Percentiles rank a stretch among this genome's conserved stretches.
Conservation (phyloP, 2,797 vertebrate genomes). For the Potorous gilbertii region DNA sequence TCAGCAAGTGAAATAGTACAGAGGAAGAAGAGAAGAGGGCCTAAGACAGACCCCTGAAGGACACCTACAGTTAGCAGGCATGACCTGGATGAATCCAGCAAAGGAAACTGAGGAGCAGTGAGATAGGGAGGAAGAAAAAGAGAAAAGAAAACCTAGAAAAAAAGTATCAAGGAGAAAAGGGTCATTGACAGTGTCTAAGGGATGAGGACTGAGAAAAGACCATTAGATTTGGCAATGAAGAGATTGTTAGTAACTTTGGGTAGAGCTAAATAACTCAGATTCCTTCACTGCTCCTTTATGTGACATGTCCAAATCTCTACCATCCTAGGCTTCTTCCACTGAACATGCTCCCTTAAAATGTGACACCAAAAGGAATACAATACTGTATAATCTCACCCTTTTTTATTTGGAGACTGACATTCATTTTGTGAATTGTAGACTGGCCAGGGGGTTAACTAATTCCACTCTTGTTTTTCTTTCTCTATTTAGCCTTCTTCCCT, state of each 20-base stretch:
- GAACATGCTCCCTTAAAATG: neutral
- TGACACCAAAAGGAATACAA: neutral
- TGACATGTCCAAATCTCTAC: neutral
- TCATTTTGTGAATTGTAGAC: neutral
- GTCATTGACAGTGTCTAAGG: neutral
- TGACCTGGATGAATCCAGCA: neutral
- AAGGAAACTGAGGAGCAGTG: neutral
- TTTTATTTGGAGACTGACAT: neutral
- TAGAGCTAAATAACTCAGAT: neutral
- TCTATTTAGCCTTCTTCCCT: constrained; percentile 89
- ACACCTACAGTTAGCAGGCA: neutral
- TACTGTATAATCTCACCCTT: fast-evolving
- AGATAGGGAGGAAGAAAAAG: neutral
- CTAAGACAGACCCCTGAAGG: neutral
- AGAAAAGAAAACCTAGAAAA: neutral
- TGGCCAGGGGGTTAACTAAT: constrained; percentile 34
- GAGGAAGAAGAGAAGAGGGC: neutral
- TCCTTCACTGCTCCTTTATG: neutral
- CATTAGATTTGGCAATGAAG: neutral
- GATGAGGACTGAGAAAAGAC: neutral
- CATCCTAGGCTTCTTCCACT: neutral
- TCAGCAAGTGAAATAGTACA: neutral
- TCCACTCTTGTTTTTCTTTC: constrained; percentile 48
- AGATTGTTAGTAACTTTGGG: neutral
- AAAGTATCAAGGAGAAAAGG: neutral